Evolutionary conservation across 2,888 invertebrate genomes (phyloP).

Genomic region (Rugalucina vietnamica): DNA sequence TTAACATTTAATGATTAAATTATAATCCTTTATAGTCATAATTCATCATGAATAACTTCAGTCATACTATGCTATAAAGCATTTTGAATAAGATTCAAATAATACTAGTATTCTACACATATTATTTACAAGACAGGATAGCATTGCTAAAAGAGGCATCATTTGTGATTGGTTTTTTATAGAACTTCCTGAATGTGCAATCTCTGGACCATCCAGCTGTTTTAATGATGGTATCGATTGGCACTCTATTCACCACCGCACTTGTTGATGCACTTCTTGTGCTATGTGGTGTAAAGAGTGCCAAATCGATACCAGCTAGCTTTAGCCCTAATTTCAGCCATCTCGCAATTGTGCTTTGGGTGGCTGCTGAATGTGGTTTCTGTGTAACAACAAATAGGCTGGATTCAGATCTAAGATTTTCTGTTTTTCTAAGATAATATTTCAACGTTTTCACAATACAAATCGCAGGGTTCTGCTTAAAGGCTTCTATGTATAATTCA

Average conservation of each 20-base stretch:
- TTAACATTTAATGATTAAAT: background rate
- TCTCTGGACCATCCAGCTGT: conserved; percentile 5
- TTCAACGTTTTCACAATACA: background rate
- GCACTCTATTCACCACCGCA: background rate
- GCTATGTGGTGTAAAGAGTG: background rate
- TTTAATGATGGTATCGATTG: background rate
- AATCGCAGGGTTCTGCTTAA: background rate
- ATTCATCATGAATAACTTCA: background rate
- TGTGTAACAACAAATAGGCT: background rate
- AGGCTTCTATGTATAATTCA: background rate
- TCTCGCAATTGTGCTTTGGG: background rate
- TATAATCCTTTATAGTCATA: background rate
- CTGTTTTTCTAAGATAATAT: background rate
- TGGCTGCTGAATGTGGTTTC: background rate
- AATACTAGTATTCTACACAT: background rate
- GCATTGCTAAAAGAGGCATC: background rate
- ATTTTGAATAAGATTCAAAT: background rate
- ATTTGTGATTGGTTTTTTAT: background rate
- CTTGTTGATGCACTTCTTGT: background rate
- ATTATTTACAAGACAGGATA: background rate
- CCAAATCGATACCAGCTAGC: background rate
- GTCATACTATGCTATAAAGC: background rate
- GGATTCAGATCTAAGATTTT: no score
- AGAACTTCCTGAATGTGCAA: conserved; percentile 7
- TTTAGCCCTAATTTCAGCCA: background rate